Evolutionary conservation across 2,888 invertebrate species (phyloP), one percentile per base, ranked within the genome.

Genomic region (Tenthredo amoena): DNA sequence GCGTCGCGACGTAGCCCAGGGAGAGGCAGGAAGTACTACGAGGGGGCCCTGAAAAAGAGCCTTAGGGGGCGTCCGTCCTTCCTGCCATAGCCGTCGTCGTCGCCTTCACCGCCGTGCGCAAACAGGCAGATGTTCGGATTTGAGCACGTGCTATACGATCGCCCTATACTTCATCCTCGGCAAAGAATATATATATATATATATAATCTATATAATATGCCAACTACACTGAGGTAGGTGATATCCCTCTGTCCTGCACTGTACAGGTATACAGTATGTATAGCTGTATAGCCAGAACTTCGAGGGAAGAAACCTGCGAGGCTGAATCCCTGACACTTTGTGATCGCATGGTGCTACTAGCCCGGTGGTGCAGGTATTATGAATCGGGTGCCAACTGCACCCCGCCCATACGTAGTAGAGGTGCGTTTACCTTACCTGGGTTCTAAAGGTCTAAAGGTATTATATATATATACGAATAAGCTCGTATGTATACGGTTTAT

Each of bases 121-220:
- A 89, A 88, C 88, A 87, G 89, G 90, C 92, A 92, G 92, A 92
- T 92, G 92, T 91, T 90, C 89, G 90, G 92, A 92, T 92, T 92
- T 91, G 89, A 91, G 92, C 92, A 92, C 92, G 92, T 92, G 92
- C 92, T 91, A 90, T 91, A 71, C 83, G 83, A 83, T 71, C 83
- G 83, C 40, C 21, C 34, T 40, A 58, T 55, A 77, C 81, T 81
- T 40, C 58, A 43, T 62, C 81, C 62, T 81, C 81, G 12, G 12
- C 81, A 21, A 62, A 15, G 26, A 21, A 40, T 40, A 40, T 40
- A 40, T 37, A 62, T 26, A 37, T 21, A 40, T 9, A 10, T 40
- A 43, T 43, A 40, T 37, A 26, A n/a, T n/a, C n/a, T n/a, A n/a
- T n/a, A n/a, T n/a, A n/a, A n/a, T 12, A 21, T 43, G 72, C 40